Percentiles rank a stretch among this genome's conserved stretches.
These are phyloP conservation scores for Chloropsis cyanopogon DNA, from an alignment of 2,113 vertebrate genomes.

Conservation along the genomic window DNA sequence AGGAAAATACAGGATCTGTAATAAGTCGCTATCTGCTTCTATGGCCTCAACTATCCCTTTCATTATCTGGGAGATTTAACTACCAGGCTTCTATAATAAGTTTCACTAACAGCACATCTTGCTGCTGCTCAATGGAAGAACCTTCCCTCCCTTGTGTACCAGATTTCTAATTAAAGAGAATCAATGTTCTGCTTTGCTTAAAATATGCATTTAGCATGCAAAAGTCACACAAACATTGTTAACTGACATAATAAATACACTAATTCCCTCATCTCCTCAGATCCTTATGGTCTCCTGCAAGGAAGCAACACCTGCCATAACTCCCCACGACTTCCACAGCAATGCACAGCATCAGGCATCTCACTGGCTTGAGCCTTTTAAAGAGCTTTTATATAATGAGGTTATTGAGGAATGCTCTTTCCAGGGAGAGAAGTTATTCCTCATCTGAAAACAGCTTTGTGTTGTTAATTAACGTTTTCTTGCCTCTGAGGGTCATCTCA, in stretches of 20 bases:
- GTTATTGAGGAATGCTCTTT: conserved; percentile 37
- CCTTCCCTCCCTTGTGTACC: neutral
- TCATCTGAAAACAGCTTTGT: neutral
- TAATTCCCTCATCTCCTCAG: neutral
- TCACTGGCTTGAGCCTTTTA: neutral
- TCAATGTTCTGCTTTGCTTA: neutral
- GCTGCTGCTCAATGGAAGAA: neutral
- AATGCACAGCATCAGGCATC: neutral
- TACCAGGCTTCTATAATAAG: neutral
- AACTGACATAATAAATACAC: conserved; percentile 10
- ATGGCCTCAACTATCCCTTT: neutral
- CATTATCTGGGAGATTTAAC: neutral
- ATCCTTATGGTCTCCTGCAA: neutral
- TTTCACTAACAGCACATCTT: neutral
- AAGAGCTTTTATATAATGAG: neutral
- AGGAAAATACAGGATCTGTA: conserved; percentile 28
- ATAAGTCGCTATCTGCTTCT: neutral
- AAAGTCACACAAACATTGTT: neutral
- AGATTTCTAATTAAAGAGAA: conserved; percentile 50
- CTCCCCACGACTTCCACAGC: neutral
- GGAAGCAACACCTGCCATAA: neutral
- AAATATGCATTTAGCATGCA: neutral
- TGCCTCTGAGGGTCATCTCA: neutral
- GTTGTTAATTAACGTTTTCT: neutral
- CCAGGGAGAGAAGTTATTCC: conserved; percentile 8